Percentiles rank a stretch among this genome's conserved stretches.
Conservation (phyloP, 1,140 invertebrate species). For the Lordiphosa stackelbergi region DNA sequence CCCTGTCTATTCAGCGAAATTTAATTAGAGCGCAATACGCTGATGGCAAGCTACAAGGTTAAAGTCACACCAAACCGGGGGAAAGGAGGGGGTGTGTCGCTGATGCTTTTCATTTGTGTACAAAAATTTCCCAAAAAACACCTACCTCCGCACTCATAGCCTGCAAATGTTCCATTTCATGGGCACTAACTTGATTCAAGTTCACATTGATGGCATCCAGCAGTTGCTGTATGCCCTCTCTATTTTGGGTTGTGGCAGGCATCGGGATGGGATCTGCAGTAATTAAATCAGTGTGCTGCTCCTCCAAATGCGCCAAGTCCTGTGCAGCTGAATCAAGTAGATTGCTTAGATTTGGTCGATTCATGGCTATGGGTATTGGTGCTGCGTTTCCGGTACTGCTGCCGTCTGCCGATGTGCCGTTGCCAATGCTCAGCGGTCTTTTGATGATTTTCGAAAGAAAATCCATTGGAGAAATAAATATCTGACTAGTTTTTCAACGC, state of each 20-base stretch:
- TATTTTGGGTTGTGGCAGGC: background rate
- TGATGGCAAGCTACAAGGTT: slow-evolving; percentile 51
- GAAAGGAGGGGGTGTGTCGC: slow-evolving; percentile 12
- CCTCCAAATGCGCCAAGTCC: slow-evolving; percentile 35
- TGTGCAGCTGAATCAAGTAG: slow-evolving; percentile 42
- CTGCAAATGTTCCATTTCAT: slow-evolving; percentile 66
- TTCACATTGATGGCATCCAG: slow-evolving; percentile 50
- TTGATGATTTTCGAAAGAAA: slow-evolving; percentile 67
- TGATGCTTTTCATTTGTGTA: background rate
- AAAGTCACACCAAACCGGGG: slow-evolving; percentile 44
- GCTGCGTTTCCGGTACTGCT: background rate
- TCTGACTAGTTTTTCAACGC: slow-evolving; percentile 28
- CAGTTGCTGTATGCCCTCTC: slow-evolving; percentile 42
- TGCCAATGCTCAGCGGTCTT: slow-evolving; percentile 49
- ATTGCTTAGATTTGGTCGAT: slow-evolving; percentile 16
- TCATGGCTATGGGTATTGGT: slow-evolving; percentile 1
- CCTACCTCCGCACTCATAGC: slow-evolving; percentile 65
- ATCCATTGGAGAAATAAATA: slow-evolving; percentile 44
- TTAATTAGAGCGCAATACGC: slow-evolving; percentile 59
- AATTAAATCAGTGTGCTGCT: slow-evolving; percentile 31
- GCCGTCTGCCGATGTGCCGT: background rate
- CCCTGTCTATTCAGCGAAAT: slow-evolving; percentile 52
- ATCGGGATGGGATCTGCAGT: background rate
- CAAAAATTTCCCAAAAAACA: slow-evolving; percentile 2
- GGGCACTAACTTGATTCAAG: slow-evolving; percentile 51